Base-by-base conservation (phyloP, 2,888 invertebrate species). In the Drosophila peninsularis region DNA sequence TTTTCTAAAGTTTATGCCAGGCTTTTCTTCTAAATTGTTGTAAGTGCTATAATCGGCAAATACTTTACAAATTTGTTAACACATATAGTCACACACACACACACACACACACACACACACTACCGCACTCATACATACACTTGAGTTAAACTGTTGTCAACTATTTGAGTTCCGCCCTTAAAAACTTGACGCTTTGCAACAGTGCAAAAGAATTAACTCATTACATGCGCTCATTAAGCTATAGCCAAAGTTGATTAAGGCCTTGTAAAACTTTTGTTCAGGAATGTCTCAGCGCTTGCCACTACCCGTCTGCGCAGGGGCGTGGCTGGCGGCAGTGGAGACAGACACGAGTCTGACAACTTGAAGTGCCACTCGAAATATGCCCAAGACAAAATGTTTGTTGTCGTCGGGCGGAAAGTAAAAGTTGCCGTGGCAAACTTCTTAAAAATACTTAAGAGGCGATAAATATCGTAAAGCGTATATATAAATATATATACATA, bases 391-490 rank as follows among this genome's bases (percentile, higher is more conserved):
- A 86, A 82, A 82, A 80, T 70, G 70, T 66, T 72, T 85, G 73
- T 72, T 68, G 67, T 71, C 62, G 63, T 55, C 49, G 55, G 54
- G 58, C 19, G 49, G 62, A 58, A 64, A 70, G 83, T 57, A 71
- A 82, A 84, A 84, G 85, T 78, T 87, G 76, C 74, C 71, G 69
- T 71, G 76, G 80, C 70, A 77, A 73, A 84, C 85, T 84, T 83
- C 85, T 85, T 82, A 77, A 88, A 85, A 85, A 85, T 85, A 88
- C 88, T 85, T 85, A 88, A 82, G 88, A 75, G 82, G 74, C 85
- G 88, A 85, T 85, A 85, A 85, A 85, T 85, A 85, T 85, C 71
- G 61, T 71, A 80, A 80, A 69, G 76, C 62, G 62, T 44, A 76
- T 42, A 75, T 54, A 73, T 49, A 78, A 54, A 57, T 50, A 63